Base-by-base conservation (phyloP, 1,140 invertebrate species). In the Coenobita brevimanus region DNA sequence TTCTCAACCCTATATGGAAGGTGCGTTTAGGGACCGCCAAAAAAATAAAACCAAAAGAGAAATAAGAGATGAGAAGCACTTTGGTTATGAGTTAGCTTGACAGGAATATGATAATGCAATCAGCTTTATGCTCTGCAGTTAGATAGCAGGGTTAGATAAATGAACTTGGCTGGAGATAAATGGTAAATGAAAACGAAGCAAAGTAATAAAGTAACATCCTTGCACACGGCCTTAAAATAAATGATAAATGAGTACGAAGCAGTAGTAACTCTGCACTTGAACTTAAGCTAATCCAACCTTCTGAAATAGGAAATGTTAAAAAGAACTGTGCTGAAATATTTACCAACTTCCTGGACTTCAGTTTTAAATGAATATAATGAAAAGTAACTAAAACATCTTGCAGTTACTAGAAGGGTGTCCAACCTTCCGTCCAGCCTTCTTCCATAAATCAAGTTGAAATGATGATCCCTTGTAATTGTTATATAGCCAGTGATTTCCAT, bases 1-100 rank as follows among this genome's bases (percentile, higher is more conserved):
- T 86, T 86, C 76, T 86, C 84, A 78, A 69, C 62, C 84, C 84
- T 86, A 86, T 41, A 54, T 69, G 43, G 43, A 60, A 13, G 67
- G 27, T 38, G 21, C 6, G 43, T 71, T 67, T 76, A 79, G 21
- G 50, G 57, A 64, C 73, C 81, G 54, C 24, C 69, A 73, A 73
- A 73, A 43, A 73, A 83, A 73, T 38, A 50, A 54, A 79, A 69
- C n/a, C 24, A 41, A 33, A 50, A 54, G 15, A 54, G 24, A 41
- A 50, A 13, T 27, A 50, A 54, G 15, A 54, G 24, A 41, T 73
- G 17, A 84, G 36, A 10, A 60, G 69, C 46, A 57, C 71, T 50
- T 75, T 46, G 82, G 43, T n/a, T 82, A 67, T 62, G 38, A 67
- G 79, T 41, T 82, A 82, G 79, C 79, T 64, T 36, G 33, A 36